phyloP scores from a whole-genome alignment of 2,797 vertebrate species.

The Spondyliosoma cantharus region DNA sequence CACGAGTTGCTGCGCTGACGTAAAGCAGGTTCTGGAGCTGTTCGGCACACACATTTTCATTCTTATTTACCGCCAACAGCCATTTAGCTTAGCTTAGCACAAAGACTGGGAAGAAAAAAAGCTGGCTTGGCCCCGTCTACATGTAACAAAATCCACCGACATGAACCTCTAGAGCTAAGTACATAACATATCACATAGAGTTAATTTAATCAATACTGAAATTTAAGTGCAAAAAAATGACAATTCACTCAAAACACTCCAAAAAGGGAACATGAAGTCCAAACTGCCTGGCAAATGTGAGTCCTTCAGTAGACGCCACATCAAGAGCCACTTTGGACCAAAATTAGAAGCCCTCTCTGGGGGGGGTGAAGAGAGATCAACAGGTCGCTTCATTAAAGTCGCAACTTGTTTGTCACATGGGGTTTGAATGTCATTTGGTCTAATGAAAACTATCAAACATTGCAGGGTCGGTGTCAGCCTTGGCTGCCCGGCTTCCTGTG shows the following conservation, averaged over 20 bases:
- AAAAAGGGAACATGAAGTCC: background rate
- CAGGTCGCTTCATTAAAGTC: constrained; percentile 56
- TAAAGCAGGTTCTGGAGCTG: background rate
- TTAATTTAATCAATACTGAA: too few relatives aligned
- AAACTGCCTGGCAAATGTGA: constrained; percentile 3
- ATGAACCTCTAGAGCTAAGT: background rate
- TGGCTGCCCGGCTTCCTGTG: background rate
- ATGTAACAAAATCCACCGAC: background rate
- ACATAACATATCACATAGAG: too few relatives aligned
- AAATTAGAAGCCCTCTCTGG: constrained; percentile 29
- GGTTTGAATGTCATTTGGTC: constrained; percentile 46
- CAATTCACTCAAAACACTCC: background rate
- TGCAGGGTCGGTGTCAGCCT: constrained; percentile 1
- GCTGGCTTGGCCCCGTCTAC: too few relatives aligned
- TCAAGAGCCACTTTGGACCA: constrained; percentile 3
- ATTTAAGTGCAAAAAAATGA: too few relatives aligned
- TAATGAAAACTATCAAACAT: constrained; percentile 54
- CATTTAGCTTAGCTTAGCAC: too few relatives aligned
- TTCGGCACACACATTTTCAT: background rate
- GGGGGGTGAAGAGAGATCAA: constrained; percentile 20
- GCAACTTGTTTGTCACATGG: constrained; percentile 2
- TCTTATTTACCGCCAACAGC: background rate
- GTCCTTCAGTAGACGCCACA: constrained; percentile 6
- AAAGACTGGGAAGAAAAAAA: too few relatives aligned
- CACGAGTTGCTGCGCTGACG: background rate